Conservation (phyloP, 2,888 invertebrate species). For the Orchesellides sinensis region DNA sequence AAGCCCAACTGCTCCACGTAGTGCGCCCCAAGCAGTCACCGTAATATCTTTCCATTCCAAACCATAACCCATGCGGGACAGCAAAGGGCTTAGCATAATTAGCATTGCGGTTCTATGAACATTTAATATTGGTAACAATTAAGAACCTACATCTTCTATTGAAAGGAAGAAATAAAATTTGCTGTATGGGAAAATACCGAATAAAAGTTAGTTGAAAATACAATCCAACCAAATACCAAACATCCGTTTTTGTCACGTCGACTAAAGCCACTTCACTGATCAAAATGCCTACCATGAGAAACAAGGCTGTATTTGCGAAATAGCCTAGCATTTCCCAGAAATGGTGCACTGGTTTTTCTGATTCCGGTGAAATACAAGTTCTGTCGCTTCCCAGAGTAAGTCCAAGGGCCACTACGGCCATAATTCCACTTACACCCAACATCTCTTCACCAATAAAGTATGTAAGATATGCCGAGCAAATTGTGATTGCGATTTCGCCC, state of each 20-base stretch:
- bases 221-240: constrained; percentile 79
- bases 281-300: constrained; percentile 82
- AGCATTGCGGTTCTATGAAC: constrained; percentile 78
- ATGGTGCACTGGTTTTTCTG: constrained; percentile 77
- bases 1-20: constrained; percentile 81
- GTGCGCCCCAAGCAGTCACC: constrained; percentile 82
- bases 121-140: too few species aligned
- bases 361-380: constrained; percentile 78
- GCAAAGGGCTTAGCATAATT: constrained; percentile 79
- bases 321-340: constrained; percentile 78
- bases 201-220: constrained; percentile 77
- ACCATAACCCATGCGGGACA: constrained; percentile 80
- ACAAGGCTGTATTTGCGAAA: constrained; percentile 80
- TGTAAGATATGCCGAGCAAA: constrained; percentile 77
- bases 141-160: constrained; percentile 74
- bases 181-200: too few species aligned
- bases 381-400: constrained; percentile 77
- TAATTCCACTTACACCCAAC: constrained; percentile 77
- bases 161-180: constrained; percentile 71
- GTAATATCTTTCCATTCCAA: constrained; percentile 80
- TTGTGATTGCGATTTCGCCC: constrained; percentile 77
- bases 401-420: constrained; percentile 78
- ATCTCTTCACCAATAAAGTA: constrained; percentile 76
- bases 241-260: constrained; percentile 78
- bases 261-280: constrained; percentile 79